A percentile compares a stretch with the other conserved stretches of the same genome.
Evolutionary conservation across 2,113 vertebrate genomes (phyloP).

Genomic region (Vombatus ursinus): DNA sequence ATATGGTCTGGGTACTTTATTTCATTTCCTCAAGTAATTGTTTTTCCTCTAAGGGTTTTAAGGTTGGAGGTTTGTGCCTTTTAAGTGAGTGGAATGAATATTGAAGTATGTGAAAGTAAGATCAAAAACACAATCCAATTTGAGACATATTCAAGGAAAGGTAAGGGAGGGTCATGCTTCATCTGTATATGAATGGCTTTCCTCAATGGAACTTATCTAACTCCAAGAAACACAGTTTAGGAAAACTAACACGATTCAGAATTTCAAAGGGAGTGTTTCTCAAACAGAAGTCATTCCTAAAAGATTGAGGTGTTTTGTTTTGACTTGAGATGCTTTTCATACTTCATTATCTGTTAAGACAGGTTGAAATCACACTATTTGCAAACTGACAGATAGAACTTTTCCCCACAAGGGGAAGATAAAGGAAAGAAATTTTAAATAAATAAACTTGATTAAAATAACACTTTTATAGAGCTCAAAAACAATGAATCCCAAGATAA

Average conservation of each 20-base stretch:
- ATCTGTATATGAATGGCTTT: slow-evolving; percentile 28
- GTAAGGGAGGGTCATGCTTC: slow-evolving; percentile 57
- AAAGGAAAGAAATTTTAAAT: neutral
- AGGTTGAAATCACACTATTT: neutral
- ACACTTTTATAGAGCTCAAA: neutral
- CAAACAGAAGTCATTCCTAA: slow-evolving; percentile 26
- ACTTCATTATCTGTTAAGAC: neutral
- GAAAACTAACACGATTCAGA: slow-evolving; percentile 40
- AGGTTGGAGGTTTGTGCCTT: slow-evolving; percentile 16
- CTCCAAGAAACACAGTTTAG: slow-evolving; percentile 53
- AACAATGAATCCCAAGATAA: neutral
- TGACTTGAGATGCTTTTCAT: neutral
- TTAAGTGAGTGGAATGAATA: slow-evolving; percentile 26
- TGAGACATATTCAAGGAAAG: slow-evolving; percentile 35
- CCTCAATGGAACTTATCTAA: slow-evolving; percentile 49
- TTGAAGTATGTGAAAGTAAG: slow-evolving; percentile 48
- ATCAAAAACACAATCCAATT: slow-evolving; percentile 46
- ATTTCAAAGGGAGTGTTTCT: slow-evolving; percentile 54
- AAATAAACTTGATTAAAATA: neutral
- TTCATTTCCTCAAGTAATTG: slow-evolving; percentile 75
- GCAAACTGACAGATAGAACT: neutral
- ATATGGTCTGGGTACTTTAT: slow-evolving; percentile 70
- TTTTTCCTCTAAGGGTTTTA: slow-evolving; percentile 61
- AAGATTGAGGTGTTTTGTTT: slow-evolving; percentile 4
- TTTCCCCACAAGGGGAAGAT: neutral